phyloP scores from a whole-genome alignment of 2,888 invertebrate genomes.

The Apotomis turbidana region DNA sequence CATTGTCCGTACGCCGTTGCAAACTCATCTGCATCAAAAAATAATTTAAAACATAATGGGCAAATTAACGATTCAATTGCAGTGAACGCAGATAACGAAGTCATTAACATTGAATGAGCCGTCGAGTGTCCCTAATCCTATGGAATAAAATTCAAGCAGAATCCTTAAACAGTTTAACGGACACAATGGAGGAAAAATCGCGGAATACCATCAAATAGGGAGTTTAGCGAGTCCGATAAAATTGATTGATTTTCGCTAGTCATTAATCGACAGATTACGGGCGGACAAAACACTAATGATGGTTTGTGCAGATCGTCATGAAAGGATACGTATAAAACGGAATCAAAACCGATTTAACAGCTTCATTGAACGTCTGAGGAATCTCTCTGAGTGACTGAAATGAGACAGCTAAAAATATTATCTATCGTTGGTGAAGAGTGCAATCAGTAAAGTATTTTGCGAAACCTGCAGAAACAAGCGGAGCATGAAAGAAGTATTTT shows the following conservation, averaged over 20 bases:
- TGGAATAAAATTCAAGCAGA: constrained; percentile 52
- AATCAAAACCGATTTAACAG: not conserved
- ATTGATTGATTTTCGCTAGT: constrained; percentile 47
- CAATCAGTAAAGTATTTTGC: not conserved
- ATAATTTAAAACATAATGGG: constrained; percentile 13
- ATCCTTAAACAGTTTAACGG: constrained; percentile 69
- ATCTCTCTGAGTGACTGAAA: not conserved
- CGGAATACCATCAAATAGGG: constrained; percentile 38
- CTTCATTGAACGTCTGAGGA: not conserved
- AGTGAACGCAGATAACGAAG: constrained; percentile 55
- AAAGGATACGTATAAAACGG: not conserved
- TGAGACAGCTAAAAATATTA: not conserved
- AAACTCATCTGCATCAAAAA: constrained; percentile 17
- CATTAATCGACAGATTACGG: constrained; percentile 37
- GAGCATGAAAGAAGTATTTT: not conserved
- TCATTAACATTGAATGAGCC: constrained; percentile 64
- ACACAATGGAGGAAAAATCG: constrained; percentile 46
- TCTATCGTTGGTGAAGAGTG: not conserved
- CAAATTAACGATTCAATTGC: constrained; percentile 54
- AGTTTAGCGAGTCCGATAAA: constrained; percentile 48
- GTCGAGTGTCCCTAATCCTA: constrained; percentile 65
- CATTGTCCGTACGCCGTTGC: not conserved
- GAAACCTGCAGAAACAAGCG: not conserved
- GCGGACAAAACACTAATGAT: constrained; percentile 38
- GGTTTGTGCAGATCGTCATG: constrained; percentile 11